Evolutionary conservation across 2,113 vertebrate species (phyloP), one percentile per base, ranked within the genome.

Genomic region (Lampris incognitus): DNA sequence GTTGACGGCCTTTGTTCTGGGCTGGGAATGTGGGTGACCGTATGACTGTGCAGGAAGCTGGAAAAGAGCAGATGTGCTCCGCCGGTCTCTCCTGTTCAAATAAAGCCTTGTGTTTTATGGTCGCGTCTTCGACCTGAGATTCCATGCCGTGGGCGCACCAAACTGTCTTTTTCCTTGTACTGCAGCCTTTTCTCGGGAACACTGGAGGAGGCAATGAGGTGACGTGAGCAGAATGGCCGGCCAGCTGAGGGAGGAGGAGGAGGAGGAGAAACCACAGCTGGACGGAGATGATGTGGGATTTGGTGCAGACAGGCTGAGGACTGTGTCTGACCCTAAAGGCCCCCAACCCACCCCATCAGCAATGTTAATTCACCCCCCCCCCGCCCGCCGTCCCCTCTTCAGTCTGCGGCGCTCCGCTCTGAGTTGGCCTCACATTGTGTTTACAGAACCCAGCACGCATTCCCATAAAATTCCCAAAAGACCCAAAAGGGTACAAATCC

Each of bases 391-490:
- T 1, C 5, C 55, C 60, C 24, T 62, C 36, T 51, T 55, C 10
- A 8, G 37, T 7, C 46, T 13, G 10, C 39, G 24, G 24, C 8
- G 2, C 9, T 4, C 44, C n/a, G 10, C 24, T 55, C 13, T 50
- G 36, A 64, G 37, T 52, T 79, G 48, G 42, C 66, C 38, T 9
- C 48, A 62, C 42, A 49, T 81, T 54, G 69, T 83, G 71, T 84
- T 76, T 66, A 60, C 69, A 84, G 82, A 83, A 74, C 69, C 54
- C 57, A 73, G 51, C 10, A 2, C 56, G 66, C 79, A 74, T 86
- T 85, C 79, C 68, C 49, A 72, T 71, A 69, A 58, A 41, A 66
- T 79, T 85, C 84, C 82, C 76, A 57, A 37, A 70, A 76, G 69
- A 79, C 62, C 24, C 24, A 24, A 41, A 41, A 11, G 41, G 37